These are phyloP conservation scores for Drosophila trapezifrons DNA, from an alignment of 1,140 invertebrate species.

Conservation along the genomic window DNA sequence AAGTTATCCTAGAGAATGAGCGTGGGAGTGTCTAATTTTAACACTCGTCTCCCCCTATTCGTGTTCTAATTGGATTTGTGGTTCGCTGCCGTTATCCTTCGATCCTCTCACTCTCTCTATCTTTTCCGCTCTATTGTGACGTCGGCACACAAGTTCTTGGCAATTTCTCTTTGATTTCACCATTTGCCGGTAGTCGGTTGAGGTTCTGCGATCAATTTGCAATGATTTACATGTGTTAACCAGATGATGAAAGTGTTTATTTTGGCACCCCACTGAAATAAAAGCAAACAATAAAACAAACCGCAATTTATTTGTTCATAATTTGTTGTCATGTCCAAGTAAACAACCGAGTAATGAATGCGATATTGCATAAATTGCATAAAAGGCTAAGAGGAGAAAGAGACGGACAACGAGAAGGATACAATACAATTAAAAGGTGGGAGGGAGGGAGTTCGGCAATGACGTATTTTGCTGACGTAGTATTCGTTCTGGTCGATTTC, in stretches of 20 bases:
- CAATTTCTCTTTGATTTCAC: slow-evolving; percentile 43
- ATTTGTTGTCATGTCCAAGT: slow-evolving; percentile 32
- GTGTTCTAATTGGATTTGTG: slow-evolving; percentile 47
- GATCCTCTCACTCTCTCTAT: slow-evolving; percentile 23
- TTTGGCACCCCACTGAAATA: slow-evolving; percentile 24
- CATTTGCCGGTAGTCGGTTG: slow-evolving; percentile 20
- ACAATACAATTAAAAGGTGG: slow-evolving; percentile 9
- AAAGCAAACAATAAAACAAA: slow-evolving; percentile 16
- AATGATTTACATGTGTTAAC: slow-evolving; percentile 26
- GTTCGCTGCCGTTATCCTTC: slow-evolving; percentile 30
- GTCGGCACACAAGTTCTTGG: slow-evolving; percentile 53
- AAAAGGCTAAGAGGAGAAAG: slow-evolving; percentile 4
- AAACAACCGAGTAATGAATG: slow-evolving; percentile 50
- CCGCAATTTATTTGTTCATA: slow-evolving; percentile 32
- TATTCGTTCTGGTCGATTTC: slow-evolving; percentile 11
- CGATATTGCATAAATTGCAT: slow-evolving; percentile 44
- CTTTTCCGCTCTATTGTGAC: slow-evolving; percentile 44
- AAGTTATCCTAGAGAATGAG: slow-evolving; percentile 67
- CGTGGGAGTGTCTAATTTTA: slow-evolving; percentile 69
- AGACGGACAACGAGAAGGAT: background rate
- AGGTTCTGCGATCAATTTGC: slow-evolving; percentile 34
- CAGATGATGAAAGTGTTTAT: slow-evolving; percentile 54
- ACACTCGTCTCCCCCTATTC: slow-evolving; percentile 39
- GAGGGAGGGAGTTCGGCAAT: slow-evolving; percentile 16
- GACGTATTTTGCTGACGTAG: slow-evolving; percentile 30